Conservation (phyloP, 2,113 vertebrate species). For the Xiphophorus maculatus region DNA sequence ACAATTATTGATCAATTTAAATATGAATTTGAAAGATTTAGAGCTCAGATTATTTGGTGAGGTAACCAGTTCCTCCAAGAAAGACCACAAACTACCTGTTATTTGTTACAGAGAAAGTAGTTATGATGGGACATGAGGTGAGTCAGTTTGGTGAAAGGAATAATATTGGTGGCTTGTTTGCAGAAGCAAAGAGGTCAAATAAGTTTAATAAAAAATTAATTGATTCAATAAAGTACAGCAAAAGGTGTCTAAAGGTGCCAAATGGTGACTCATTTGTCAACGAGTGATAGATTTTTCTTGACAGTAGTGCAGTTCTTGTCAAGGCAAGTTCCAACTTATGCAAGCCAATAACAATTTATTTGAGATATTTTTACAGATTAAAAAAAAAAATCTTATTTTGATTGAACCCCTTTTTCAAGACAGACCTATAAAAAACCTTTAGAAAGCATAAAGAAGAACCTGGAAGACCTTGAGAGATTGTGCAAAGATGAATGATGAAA, state of each 20-base stretch:
- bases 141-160: too few species aligned
- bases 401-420: background rate
- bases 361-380: background rate
- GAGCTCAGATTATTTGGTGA: background rate
- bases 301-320: background rate
- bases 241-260: background rate
- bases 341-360: background rate
- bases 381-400: background rate
- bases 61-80: background rate
- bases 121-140: too few species aligned
- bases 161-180: too few species aligned
- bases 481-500: too few species aligned
- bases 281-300: background rate
- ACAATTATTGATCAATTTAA: background rate
- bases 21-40: background rate
- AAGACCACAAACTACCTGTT: too few species aligned
- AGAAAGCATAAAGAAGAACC: too few species aligned
- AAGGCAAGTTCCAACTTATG: background rate
- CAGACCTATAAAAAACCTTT: too few species aligned
- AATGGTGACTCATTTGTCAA: too few species aligned
- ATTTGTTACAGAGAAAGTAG: too few species aligned
- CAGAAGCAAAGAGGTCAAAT: too few species aligned
- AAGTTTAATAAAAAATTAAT: too few species aligned
- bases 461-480: too few species aligned
- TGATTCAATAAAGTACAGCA: background rate